Percentiles rank a stretch among this genome's conserved stretches.
Evolutionary conservation across 2,113 vertebrate species (phyloP).

Genomic region (Perca flavescens): DNA sequence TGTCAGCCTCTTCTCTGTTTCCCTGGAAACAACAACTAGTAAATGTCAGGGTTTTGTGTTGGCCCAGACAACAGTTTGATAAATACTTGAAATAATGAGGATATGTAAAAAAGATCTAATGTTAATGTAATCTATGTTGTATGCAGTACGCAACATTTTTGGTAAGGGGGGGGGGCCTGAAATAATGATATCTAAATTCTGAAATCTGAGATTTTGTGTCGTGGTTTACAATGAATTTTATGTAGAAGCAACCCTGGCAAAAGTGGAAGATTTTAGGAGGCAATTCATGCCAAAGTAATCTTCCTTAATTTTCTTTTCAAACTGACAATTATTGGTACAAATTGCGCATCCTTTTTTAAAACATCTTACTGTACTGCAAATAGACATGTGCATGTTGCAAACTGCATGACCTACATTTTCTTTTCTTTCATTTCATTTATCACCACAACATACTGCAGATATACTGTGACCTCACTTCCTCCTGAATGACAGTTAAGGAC

Average conservation of each 20-base stretch:
- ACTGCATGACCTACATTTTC: neutral
- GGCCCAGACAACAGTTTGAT: neutral
- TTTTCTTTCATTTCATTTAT: neutral
- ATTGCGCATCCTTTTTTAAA: neutral
- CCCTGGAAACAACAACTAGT: slow-evolving; percentile 85
- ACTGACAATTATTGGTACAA: neutral
- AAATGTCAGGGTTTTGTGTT: neutral
- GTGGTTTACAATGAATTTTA: no score
- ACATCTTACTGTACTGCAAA: neutral
- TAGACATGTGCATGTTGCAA: neutral
- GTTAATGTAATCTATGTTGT: neutral
- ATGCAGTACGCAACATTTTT: neutral
- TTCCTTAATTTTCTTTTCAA: neutral
- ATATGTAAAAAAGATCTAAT: neutral
- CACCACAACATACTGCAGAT: neutral
- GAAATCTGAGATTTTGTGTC: neutral
- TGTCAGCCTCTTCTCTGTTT: slow-evolving; percentile 95
- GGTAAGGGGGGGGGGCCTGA: neutral
- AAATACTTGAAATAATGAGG: neutral
- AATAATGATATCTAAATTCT: slow-evolving; percentile 2
- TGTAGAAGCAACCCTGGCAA: neutral
- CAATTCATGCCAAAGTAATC: neutral
- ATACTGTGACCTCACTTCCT: neutral
- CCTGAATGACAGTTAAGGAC: neutral
- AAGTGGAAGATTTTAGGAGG: neutral